Conservation (phyloP, 2,797 vertebrate genomes). For the Lepilemur septentrionalis region DNA sequence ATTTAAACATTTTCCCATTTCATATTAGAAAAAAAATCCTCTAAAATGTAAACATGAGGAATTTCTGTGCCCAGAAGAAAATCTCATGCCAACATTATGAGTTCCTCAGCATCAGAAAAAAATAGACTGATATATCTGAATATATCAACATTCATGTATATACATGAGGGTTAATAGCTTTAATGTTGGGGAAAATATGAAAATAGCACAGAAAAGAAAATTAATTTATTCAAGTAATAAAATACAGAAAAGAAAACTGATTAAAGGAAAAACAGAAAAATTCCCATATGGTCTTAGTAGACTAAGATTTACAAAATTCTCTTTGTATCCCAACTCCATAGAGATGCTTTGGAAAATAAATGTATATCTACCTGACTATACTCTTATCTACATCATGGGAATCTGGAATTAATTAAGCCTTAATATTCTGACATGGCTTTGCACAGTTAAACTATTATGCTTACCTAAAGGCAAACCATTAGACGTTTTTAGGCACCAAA, state of each 20-base stretch:
- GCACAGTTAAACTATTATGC: neutral
- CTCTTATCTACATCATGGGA: neutral
- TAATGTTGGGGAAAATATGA: neutral
- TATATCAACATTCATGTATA: neutral
- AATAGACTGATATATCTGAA: neutral
- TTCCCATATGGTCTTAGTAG: neutral
- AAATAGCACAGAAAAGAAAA: conserved; percentile 57
- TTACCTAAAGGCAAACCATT: neutral
- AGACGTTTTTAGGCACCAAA: neutral
- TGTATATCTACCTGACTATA: neutral
- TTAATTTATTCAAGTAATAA: conserved; percentile 8
- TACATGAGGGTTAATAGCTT: neutral
- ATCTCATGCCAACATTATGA: neutral
- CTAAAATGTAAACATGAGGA: conserved; percentile 21
- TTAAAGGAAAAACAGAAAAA: conserved; percentile 9
- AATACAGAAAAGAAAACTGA: conserved; percentile 29
- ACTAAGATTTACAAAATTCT: neutral
- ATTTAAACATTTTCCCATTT: neutral
- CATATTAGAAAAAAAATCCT: conserved; percentile 1
- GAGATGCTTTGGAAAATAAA: neutral
- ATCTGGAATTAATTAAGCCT: neutral
- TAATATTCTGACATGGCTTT: neutral
- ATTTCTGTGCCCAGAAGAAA: neutral
- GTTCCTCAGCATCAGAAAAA: neutral
- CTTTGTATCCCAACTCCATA: neutral